A percentile compares a stretch with the other conserved stretches of the same genome.
These are phyloP conservation scores for Cyanoderma ruficeps DNA, from an alignment of 2,113 vertebrate genomes.

Conservation along the genomic window DNA sequence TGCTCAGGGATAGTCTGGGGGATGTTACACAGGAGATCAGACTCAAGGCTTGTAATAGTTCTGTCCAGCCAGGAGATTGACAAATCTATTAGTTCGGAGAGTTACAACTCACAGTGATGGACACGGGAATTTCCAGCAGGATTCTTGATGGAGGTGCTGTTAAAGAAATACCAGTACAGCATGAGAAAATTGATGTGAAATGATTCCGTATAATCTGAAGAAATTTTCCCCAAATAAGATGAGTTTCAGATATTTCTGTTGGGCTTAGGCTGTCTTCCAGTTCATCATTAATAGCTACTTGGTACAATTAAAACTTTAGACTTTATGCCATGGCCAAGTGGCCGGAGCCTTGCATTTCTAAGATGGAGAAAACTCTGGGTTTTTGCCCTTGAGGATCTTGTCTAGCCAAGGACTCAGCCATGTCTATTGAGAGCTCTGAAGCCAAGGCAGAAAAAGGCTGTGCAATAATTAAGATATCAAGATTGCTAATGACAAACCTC, in stretches of 20 bases:
- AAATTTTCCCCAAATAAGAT: neutral
- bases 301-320: neutral
- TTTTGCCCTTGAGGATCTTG: neutral
- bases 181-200: neutral
- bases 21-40: neutral
- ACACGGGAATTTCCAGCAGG: neutral
- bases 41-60: neutral
- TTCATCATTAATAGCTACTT: neutral
- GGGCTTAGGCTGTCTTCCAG: neutral
- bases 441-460: neutral
- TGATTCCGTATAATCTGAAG: neutral
- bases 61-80: neutral
- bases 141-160: neutral
- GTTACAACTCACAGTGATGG: neutral
- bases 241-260: neutral
- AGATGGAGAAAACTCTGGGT: neutral
- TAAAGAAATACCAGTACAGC: neutral
- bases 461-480: neutral
- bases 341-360: neutral
- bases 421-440: neutral
- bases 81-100: neutral
- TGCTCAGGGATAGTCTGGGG: neutral
- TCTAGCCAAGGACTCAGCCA: neutral
- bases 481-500: conserved; percentile 13
- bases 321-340: neutral